phyloP scores from a whole-genome alignment of 2,797 vertebrate genomes.

The Pelochelys cantorii region DNA sequence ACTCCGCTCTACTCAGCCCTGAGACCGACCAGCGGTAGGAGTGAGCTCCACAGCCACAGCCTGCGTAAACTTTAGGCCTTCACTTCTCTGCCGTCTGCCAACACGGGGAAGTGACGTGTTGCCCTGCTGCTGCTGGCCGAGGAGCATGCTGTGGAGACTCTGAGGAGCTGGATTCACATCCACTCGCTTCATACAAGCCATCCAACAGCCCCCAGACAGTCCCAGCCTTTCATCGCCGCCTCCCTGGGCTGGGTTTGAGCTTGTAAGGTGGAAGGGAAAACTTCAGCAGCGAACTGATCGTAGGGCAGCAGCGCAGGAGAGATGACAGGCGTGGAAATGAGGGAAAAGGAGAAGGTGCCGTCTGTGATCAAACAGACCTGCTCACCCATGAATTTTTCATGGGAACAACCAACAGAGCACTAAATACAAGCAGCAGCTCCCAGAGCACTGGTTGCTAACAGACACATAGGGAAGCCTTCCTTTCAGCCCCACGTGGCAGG shows the following conservation, averaged over 20 bases:
- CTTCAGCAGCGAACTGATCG: neutral
- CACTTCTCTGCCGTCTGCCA: neutral
- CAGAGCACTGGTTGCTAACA: neutral
- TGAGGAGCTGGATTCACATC: neutral
- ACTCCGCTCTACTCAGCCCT: neutral
- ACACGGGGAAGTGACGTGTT: neutral
- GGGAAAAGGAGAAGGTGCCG: neutral
- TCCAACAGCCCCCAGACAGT: neutral
- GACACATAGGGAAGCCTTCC: neutral
- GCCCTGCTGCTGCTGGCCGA: too few species aligned
- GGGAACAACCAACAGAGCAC: neutral
- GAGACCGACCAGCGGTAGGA: neutral
- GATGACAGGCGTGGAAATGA: neutral
- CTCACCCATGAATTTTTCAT: neutral
- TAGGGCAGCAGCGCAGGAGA: neutral
- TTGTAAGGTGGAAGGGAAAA: neutral
- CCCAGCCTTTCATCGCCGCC: neutral
- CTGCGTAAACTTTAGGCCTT: neutral
- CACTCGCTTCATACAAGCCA: neutral
- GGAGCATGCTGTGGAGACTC: too few species aligned
- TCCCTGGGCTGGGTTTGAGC: neutral
- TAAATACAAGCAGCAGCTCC: neutral
- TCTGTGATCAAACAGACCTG: neutral
- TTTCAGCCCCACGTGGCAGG: neutral
- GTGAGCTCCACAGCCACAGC: neutral